Conservation (phyloP, 2,797 vertebrate genomes). For the Phataginus tetradactyla region DNA sequence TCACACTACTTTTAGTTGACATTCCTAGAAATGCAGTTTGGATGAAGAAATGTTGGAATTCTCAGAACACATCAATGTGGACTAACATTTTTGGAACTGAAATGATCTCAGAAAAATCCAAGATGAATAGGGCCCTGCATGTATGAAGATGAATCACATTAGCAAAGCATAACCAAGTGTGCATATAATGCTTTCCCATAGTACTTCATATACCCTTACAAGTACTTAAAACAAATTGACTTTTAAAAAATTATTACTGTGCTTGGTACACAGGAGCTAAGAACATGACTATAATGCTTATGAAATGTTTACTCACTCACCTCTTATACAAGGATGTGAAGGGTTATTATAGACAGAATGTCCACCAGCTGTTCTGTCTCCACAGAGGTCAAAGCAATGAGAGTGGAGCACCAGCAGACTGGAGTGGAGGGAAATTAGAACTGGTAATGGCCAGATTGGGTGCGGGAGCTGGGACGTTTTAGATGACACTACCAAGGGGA, state of each 20-base stretch:
- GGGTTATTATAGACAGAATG: conserved; percentile 12
- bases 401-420: background rate
- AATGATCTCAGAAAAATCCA: conserved; percentile 10
- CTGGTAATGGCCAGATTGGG: background rate
- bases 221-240: background rate
- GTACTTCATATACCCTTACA: background rate
- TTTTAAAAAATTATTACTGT: background rate
- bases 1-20: conserved; percentile 24
- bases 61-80: background rate
- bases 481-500: background rate
- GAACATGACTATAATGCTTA: conserved; percentile 2
- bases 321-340: background rate
- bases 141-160: background rate
- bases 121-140: background rate
- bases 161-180: background rate
- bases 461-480: background rate
- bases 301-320: background rate
- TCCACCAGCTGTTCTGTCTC: conserved; percentile 51
- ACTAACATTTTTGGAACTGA: conserved; percentile 29
- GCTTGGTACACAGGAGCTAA: conserved; percentile 12
- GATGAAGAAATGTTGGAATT: conserved; percentile 39
- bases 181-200: background rate
- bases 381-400: background rate
- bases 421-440: conserved; percentile 6
- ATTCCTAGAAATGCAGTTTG: conserved; percentile 37